Base-by-base conservation (phyloP, 2,113 vertebrate genomes). In the Micronycteris hirsuta region DNA sequence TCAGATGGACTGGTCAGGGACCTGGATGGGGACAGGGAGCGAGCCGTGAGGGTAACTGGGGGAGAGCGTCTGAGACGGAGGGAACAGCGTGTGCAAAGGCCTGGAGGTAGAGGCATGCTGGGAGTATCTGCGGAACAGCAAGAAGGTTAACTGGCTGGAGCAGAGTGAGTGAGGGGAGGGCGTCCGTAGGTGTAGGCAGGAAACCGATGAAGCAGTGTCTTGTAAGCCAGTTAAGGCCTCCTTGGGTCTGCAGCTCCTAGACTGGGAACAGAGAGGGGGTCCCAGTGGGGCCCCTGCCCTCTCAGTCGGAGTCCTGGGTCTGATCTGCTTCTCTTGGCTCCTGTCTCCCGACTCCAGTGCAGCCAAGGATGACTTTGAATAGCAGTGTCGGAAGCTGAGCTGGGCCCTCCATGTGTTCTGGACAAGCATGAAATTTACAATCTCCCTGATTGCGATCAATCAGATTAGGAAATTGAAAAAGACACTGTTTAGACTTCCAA, bases 391-490 rank as follows among this genome's bases (percentile, higher is more conserved):
- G 0, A 26, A 47, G 95, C 74, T 77, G 54, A 80, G 92, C 91
- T 49, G 67, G 24, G 47, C 31, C 43, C 67, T 68, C 45, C 78
- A 0, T 68, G 86, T 82, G 85, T 84, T 96, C 67, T 41, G 56
- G 89, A 90, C 6, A n/a, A 96, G 81, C 3, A 0, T 31, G 77
- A 93, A 58, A 97, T 95, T 96, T 93, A 74, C 84, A 7, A 3
- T 80, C 36, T 86, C 41, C 93, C 95, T 28, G 16, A 76, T 76
- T 92, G 78, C 28, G 36, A 15, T 96, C 93, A 80, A 82, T 95
- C 81, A 63, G 85, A 85, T 90, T 91, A 95, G 92, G 92, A 96
- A 95, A 97, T 41, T 19, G 71, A 88, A 95, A 91, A 98, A 89
- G 36, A 90, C 36, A 38, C 0, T 0, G 84, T 49, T 97, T 97